Evolutionary conservation across 2,113 vertebrate species (phyloP).

Genomic region (Neodontobutis hainanensis): DNA sequence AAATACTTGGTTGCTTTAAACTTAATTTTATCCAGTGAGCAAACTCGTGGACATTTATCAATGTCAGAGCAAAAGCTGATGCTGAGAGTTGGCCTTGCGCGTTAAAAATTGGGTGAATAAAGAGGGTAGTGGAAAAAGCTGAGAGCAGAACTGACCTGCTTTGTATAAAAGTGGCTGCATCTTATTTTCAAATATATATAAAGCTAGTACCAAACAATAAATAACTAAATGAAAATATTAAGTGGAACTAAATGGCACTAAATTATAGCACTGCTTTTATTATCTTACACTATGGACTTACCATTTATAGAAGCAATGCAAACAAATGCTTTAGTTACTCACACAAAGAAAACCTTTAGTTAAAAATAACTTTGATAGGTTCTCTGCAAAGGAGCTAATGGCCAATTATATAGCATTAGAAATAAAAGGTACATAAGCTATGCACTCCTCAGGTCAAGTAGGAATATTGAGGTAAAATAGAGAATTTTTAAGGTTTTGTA

Average conservation of each 20-base stretch:
- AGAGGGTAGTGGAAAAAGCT: background rate
- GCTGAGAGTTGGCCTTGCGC: slow-evolving; percentile 6
- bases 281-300: background rate
- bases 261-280: background rate
- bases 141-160: background rate
- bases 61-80: slow-evolving; percentile 8
- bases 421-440: background rate
- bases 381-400: too few relatives aligned
- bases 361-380: too few relatives aligned
- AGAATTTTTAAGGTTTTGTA: background rate
- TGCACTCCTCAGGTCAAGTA: background rate
- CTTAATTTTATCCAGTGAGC: slow-evolving; percentile 5
- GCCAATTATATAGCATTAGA: too few relatives aligned
- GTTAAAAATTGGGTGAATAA: background rate
- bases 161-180: too few relatives aligned
- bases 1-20: background rate
- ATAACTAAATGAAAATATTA: background rate
- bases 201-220: background rate
- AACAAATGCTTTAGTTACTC: too few relatives aligned
- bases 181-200: too few relatives aligned
- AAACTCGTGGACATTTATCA: slow-evolving; percentile 17
- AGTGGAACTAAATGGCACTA: background rate
- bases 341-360: too few relatives aligned
- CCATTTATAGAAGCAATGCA: too few relatives aligned
- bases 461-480: background rate